Base-by-base conservation (phyloP, 2,888 invertebrate genomes). In the Agrochola lota region DNA sequence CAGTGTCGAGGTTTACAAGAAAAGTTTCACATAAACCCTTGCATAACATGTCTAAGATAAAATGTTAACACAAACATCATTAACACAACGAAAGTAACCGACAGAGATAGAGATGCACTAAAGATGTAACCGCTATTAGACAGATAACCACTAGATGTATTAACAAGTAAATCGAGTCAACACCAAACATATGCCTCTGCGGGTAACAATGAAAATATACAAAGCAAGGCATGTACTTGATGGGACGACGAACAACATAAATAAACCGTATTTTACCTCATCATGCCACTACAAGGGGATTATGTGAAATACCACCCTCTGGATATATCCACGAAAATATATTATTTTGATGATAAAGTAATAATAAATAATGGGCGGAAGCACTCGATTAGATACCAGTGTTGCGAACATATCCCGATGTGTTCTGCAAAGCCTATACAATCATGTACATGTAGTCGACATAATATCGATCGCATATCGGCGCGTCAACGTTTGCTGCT, bases 261-360 rank as follows among this genome's bases (percentile, higher is more conserved):
- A 90, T 84, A 88, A 89, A 92, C 92, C 92, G 91, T 85, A 90
- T 88, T 89, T 91, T 88, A 91, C 91, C 92, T 91, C 91, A 89
- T 90, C 95, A 96, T 96, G 96, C 96, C 94, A 94, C 96, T 95
- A 96, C 95, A 91, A 92, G 92, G 93, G 93, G 93, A 93, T 92
- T 91, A 88, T 90, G 91, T 91, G 95, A 95, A 95, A 95, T 95
- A 96, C 95, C 96, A 96, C 95, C 96, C 95, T 93, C 93, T 84
- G 92, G 90, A 92, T 91, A 89, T 88, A 81, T 83, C 80, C 76
- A 79, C 64, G 60, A 83, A 75, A 75, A 74, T 70, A 79, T 71
- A 60, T 77, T 71, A 77, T 67, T 59, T 76, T 76, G 43, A 83
- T 81, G 52, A 79, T 77, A 68, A 78, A 81, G 52, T 80, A 69